Base-by-base conservation (phyloP, 2,113 vertebrate genomes). In the Cavia aperea region DNA sequence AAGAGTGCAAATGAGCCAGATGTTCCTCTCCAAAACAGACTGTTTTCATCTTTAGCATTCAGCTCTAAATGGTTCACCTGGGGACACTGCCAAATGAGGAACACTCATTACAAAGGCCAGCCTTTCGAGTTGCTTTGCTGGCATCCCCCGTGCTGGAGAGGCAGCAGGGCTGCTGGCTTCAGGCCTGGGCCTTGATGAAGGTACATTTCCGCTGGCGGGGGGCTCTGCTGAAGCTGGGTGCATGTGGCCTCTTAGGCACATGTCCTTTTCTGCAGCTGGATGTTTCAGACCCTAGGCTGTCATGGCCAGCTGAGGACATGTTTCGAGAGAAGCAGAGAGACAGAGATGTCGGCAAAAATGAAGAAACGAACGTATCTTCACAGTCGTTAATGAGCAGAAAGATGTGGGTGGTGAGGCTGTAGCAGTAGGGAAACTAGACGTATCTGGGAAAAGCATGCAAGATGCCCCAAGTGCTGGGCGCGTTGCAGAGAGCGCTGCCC, bases 351-450 rank as follows among this genome's bases (percentile, higher is more conserved):
- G 94, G 83, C 39, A 8, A 88, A 96, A 89, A 96, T 86, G 93
- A 96, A 95, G 89, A 73, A 89, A 95, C 95, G 92, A 95, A 95
- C 92, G 83, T 93, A 89, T 96, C 95, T 93, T 95, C 88, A 82
- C 49, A 62, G 92, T 95, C 96, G 96, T 96, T 96, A 96, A 93
- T 70, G 93, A 93, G 96, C 4, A 68, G 51, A 4, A 65, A 88
- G n/a, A 36, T 0, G 54, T 13, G 14, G 33, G 31, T 5, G 5
- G 46, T 18, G 66, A 81, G 51, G 65, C 2, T 15, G 29, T 13
- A 29, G 31, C 60, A 83, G 4, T 15, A 23, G 13, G 46, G 43
- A 68, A 72, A 63, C 26, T 23, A 58, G 56, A 78, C 90, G 39
- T 7, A 16, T 72, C 62, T 2, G 60, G 65, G 58, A 13, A 70